A percentile compares a stretch with the other conserved stretches of the same genome.
phyloP scores from a whole-genome alignment of 2,797 vertebrate genomes.

The Tragopan temminckii region DNA sequence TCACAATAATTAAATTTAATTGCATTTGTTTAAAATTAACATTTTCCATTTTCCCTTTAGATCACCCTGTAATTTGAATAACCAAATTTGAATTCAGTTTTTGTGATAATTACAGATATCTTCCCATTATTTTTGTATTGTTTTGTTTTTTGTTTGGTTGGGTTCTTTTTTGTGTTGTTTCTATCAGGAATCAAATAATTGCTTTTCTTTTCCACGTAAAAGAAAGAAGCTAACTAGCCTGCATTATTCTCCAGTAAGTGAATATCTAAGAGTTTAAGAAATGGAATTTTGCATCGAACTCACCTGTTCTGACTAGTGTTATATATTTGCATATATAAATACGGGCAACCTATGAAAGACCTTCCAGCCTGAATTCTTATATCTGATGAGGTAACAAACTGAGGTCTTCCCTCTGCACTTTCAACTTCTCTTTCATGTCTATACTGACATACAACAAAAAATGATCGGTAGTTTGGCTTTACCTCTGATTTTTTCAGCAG shows the following conservation, averaged over 20 bases:
- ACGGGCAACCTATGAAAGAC: neutral
- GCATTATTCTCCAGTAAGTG: neutral
- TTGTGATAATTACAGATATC: neutral
- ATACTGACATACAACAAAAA: neutral
- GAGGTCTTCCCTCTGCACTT: neutral
- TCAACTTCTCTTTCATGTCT: neutral
- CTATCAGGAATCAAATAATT: neutral
- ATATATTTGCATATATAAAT: neutral
- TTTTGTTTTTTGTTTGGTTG: no score
- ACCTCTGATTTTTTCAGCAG: neutral
- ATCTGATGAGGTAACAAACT: no score
- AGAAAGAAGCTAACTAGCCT: neutral
- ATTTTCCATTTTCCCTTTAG: neutral
- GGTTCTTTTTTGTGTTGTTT: neutral
- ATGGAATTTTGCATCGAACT: neutral
- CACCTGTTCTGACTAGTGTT: neutral
- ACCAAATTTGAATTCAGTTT: neutral
- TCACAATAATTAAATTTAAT: neutral
- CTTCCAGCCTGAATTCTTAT: neutral
- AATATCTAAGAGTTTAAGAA: neutral
- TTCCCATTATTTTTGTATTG: neutral
- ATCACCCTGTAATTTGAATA: neutral
- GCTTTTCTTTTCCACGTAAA: neutral
- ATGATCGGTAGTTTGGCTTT: neutral
- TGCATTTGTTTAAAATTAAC: neutral